Evolutionary conservation across 37 sponge, comb jelly and placozoan species (phyloP), one percentile per base, ranked within the genome.

Genomic region (Axinella damicornis): DNA sequence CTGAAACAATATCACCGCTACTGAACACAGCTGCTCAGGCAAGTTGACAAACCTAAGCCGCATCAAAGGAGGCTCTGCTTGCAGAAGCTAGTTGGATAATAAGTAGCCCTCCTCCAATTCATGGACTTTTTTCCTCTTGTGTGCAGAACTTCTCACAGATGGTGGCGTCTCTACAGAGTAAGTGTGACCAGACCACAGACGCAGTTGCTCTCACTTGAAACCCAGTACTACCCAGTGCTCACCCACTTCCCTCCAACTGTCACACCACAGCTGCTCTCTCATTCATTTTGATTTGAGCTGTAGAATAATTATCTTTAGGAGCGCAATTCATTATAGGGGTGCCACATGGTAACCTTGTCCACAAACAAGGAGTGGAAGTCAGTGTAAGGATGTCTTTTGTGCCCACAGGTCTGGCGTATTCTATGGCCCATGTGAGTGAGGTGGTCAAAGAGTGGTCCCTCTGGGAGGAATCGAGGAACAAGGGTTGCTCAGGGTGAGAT

Each of bases 101-200:
- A 46, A 46, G 9, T 12, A 4, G 9, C 9, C 4, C 46, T 12
- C 36, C 21, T 58, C 21, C 41, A 19, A 17, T 21, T 16, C 46
- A 25, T 71, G 1, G 17, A 5, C 5, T 34, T 4, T 38, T 82
- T 52, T 32, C 0, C 35, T 38, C 30, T 52, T 30, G n/a, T 55
- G 36, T 58, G 15, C 60, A 90, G 85, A 65, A 55, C 5, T 84
- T 66, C 16, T 21, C 65, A 30, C 34, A 71, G 22, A 32, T 79
- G 65, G 72, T 84, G 15, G 17, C 55, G 28, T 18, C 79, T 24
- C 59, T 57, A 52, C 80, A 84, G n/a, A 84, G 85, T 84, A 28
- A 84, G 80, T 46, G 46, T 9, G 4, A 46, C 6, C n/a, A n/a
- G n/a, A n/a, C n/a, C n/a, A n/a, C n/a, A n/a, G n/a, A n/a, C 46